A percentile compares a stretch with the other conserved stretches of the same genome.
phyloP scores from a whole-genome alignment of 2,113 vertebrate species.

The Trogon surrucura region DNA sequence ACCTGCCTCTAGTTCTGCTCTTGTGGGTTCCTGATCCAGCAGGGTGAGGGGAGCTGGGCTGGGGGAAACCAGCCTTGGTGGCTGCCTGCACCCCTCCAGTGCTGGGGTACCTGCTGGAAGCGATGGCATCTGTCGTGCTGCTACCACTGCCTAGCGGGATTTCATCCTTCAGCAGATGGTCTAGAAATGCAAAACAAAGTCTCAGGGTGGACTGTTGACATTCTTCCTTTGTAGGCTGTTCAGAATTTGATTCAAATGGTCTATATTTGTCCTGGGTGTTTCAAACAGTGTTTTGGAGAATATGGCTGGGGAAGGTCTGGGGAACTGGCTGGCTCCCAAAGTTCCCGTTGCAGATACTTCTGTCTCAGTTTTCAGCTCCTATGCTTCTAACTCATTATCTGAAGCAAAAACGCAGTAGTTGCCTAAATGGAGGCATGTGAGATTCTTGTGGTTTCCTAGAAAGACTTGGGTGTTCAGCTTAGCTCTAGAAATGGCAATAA shows the following conservation, averaged over 20 bases:
- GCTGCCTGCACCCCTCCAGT: not conserved
- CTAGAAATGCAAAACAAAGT: not conserved
- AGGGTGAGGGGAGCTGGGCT: not conserved
- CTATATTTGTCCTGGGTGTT: not conserved
- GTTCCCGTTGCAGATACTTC: not conserved
- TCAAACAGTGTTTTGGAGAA: not conserved
- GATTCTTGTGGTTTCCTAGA: not conserved
- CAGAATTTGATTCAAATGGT: not conserved
- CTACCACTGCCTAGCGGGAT: not conserved
- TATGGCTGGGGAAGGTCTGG: not conserved
- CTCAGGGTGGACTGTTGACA: not conserved
- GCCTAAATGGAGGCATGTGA: not conserved
- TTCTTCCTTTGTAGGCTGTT: not conserved
- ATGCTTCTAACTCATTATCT: not conserved
- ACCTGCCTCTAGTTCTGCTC: not conserved
- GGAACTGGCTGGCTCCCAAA: not conserved
- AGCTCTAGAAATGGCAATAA: not conserved
- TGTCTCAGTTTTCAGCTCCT: not conserved
- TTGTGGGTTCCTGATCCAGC: not conserved
- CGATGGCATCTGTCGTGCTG: not conserved
- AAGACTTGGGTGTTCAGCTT: not conserved
- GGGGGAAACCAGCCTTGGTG: not conserved
- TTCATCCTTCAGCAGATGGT: not conserved
- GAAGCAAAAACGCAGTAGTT: not conserved
- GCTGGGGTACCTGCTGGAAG: not conserved